Evolutionary conservation across 2,888 invertebrate species (phyloP).

Genomic region (Heliconius aoede): DNA sequence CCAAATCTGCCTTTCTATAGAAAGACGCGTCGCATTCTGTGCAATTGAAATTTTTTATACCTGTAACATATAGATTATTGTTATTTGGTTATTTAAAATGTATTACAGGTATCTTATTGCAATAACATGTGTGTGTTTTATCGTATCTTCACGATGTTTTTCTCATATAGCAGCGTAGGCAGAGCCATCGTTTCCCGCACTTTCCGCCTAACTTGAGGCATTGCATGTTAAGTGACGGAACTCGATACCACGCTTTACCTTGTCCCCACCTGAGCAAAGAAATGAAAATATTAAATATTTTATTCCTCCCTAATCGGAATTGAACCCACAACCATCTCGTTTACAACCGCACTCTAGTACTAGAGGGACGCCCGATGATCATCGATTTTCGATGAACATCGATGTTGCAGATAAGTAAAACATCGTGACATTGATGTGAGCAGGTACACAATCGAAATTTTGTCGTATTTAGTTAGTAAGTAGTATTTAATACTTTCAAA

Average conservation of each 20-base stretch:
- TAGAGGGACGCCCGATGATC: too few species aligned
- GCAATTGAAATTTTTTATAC: constrained; percentile 71
- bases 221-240: not conserved
- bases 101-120: too few species aligned
- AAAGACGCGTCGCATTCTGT: constrained; percentile 65
- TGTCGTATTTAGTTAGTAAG: too few species aligned
- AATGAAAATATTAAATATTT: not conserved
- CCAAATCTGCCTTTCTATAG: constrained; percentile 72
- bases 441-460: too few species aligned
- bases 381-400: too few species aligned
- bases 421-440: too few species aligned
- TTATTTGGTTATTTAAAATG: too few species aligned
- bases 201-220: too few species aligned
- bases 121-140: not conserved
- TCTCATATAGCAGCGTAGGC: not conserved
- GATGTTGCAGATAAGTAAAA: too few species aligned
- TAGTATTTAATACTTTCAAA: too few species aligned
- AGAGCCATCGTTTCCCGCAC: not conserved
- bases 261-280: accelerated
- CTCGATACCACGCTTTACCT: not conserved
- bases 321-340: not conserved
- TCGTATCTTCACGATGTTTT: not conserved
- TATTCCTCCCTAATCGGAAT: not conserved
- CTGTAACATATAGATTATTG: constrained; percentile 44
- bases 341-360: too few species aligned